Evolutionary conservation across 2,113 vertebrate species (phyloP).

Genomic region (Leptobrachium ailaonicum): DNA sequence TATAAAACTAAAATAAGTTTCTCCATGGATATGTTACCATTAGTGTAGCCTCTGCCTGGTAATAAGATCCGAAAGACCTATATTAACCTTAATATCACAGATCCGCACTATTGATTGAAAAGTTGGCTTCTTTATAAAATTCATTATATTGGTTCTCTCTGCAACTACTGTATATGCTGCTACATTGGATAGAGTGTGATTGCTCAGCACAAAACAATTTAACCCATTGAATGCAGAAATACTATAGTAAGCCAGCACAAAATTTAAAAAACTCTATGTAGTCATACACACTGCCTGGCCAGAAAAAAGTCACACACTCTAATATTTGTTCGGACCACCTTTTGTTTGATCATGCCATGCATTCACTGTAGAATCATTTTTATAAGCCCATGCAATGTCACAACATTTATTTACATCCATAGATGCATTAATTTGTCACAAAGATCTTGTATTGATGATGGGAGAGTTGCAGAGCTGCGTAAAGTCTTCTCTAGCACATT

Average conservation of each 20-base stretch:
- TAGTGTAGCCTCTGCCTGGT: slow-evolving; percentile 1
- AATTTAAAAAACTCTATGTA: not conserved
- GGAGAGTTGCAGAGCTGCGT: no score
- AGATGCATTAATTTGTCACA: no score
- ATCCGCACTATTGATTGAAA: slow-evolving; percentile 28
- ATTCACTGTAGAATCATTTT: no score
- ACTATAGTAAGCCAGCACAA: not conserved
- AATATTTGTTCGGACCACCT: no score
- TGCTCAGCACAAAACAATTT: slow-evolving; percentile 9
- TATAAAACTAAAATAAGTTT: slow-evolving; percentile 22
- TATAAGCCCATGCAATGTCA: no score
- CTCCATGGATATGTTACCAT: slow-evolving; percentile 13
- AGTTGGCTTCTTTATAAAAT: slow-evolving; percentile 35
- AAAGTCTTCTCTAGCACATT: no score
- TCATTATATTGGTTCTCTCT: slow-evolving; percentile 35
- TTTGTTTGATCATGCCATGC: no score
- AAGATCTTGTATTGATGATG: no score
- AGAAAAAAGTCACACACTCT: no score
- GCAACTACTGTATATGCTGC: not conserved
- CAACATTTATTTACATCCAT: no score
- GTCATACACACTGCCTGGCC: no score
- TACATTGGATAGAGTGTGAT: slow-evolving; percentile 7
- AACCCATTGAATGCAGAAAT: not conserved
- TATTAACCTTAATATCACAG: slow-evolving; percentile 23
- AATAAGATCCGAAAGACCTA: slow-evolving; percentile 30